phyloP scores from a whole-genome alignment of 1,140 invertebrate species.

The Argopecten irradians region DNA sequence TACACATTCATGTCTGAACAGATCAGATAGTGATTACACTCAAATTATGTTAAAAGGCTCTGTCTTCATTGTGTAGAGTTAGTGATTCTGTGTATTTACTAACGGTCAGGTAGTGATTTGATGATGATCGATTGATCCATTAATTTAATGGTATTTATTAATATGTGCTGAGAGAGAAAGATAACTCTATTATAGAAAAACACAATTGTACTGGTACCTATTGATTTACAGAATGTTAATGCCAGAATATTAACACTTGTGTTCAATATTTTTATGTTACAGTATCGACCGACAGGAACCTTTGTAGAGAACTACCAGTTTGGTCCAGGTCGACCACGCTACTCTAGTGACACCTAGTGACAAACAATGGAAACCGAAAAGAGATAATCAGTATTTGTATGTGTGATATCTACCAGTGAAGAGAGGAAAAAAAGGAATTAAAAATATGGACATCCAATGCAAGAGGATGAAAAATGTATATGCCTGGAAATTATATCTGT shows the following conservation, averaged over 20 bases:
- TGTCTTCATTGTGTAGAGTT: too few species aligned
- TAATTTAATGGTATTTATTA: too few species aligned
- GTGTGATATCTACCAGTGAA: not conserved
- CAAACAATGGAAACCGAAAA: not conserved
- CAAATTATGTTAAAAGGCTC: too few species aligned
- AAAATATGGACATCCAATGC: not conserved
- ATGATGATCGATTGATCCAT: too few species aligned
- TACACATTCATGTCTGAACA: too few species aligned
- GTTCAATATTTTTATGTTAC: not conserved
- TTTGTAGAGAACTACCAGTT: constrained; percentile 12
- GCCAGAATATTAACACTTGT: not conserved
- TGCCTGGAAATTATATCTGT: too few species aligned
- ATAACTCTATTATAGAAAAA: too few species aligned
- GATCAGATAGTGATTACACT: too few species aligned
- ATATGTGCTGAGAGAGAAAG: too few species aligned
- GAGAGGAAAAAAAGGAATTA: not conserved
- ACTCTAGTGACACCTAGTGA: not conserved
- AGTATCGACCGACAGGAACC: not conserved
- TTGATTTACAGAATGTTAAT: not conserved
- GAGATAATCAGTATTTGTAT: not conserved
- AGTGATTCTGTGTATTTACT: too few species aligned
- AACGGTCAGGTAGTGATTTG: too few species aligned
- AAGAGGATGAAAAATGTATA: not conserved
- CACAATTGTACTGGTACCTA: not conserved
- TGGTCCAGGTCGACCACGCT: not conserved